Evolutionary conservation across 1,140 invertebrate species (phyloP).

Genomic region (Kradibia gibbosae): DNA sequence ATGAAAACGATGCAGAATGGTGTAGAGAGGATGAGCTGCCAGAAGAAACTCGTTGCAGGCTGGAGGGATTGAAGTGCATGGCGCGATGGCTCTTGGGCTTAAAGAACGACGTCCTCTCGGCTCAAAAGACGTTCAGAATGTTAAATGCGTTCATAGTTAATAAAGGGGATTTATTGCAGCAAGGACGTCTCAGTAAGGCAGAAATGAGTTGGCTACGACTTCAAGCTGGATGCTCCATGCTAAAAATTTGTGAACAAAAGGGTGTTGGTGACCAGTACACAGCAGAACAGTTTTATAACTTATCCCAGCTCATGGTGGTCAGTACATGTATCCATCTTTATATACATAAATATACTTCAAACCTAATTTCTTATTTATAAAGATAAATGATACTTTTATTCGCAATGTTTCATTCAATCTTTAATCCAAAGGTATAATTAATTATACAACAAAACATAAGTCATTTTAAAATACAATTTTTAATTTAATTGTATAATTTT

Average conservation of each 20-base stretch:
- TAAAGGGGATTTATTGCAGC: conserved; percentile 87
- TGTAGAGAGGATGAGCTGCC: conserved; percentile 90
- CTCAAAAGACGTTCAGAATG: conserved; percentile 95
- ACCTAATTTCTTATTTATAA: conserved; percentile 28
- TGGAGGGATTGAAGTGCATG: conserved; percentile 96
- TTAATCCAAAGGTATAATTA: too few relatives aligned
- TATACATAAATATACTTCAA: neutral
- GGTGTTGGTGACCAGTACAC: conserved; percentile 95
- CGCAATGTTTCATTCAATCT: too few relatives aligned
- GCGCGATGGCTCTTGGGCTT: conserved; percentile 95
- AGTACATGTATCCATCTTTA: conserved; percentile 60
- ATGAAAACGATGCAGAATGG: conserved; percentile 81
- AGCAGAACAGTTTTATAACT: conserved; percentile 94
- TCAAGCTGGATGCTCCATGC: conserved; percentile 93
- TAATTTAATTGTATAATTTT: too few relatives aligned
- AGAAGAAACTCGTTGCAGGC: conserved; percentile 92
- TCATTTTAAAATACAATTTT: too few relatives aligned
- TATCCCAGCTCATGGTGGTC: conserved; percentile 91
- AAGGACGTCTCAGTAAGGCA: conserved; percentile 81
- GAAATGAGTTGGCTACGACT: conserved; percentile 95
- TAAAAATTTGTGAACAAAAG: conserved; percentile 97
- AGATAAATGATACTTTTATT: neutral
- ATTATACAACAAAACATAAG: too few relatives aligned
- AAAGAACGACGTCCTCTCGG: conserved; percentile 89
- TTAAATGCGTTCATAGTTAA: conserved; percentile 91